Base-by-base conservation (phyloP, 2,113 vertebrate genomes). In the Lasiurus cinereus region DNA sequence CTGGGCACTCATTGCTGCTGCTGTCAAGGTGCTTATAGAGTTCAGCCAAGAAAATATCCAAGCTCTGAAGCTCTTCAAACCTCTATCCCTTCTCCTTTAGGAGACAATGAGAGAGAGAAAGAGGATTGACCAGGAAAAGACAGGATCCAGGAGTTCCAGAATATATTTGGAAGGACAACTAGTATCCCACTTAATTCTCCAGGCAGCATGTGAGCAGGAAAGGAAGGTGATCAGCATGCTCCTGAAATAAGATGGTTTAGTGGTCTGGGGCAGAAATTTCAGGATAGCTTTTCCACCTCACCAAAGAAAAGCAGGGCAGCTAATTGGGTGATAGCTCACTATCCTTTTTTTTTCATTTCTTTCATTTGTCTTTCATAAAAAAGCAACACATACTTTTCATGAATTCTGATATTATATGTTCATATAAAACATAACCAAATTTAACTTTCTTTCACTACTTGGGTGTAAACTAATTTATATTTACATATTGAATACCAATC, bases 11-110 rank as follows among this genome's bases (percentile, higher is more conserved):
- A n/a, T 99, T 99, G 97, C 99, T 99, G 98, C 99, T 99, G 98
- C 99, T 99, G 98, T 99, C 99, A 97, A 99, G 98, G 98, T 99
- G 99, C 98, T 99, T 99, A 98, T 99, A 99, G 21, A 99, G 98
- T 98, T 99, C 99, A 1, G 99, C 99, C 98, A 99, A 98, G 98
- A 99, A 99, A 97, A 99, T 99, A 98, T 99, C 99, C 98, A 99
- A 98, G 67, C 99, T 99, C 98, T 99, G 99, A 96, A 99, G 98
- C 96, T 99, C 99, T 98, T 99, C 99, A 76, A 99, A 13, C 2
- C 14, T 0, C 0, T 10, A 8, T 0, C 0, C 9, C 33, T 11
- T 13, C 76, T 59, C 10, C 14, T 3, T 70, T 39, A 46, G 62
- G 10, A 6, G 18, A 2, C 3, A 8, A 46, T 22, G 18, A 39